Evolutionary conservation across 1,140 invertebrate species (phyloP).

Genomic region (Yoshiicerus persimilis): DNA sequence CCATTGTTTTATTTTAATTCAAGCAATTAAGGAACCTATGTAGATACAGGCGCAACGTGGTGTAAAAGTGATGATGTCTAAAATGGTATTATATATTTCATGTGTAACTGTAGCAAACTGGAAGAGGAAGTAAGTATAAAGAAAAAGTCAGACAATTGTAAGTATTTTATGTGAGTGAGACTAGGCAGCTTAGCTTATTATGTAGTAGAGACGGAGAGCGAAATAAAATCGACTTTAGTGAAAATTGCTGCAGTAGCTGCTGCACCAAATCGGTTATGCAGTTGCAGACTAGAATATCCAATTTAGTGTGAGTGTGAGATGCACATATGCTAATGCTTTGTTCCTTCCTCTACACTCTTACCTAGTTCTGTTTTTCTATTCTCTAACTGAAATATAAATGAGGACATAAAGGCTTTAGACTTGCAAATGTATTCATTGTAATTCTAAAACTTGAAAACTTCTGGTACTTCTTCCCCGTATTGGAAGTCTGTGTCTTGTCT

Average conservation of each 20-base stretch:
- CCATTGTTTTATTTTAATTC: too few relatives aligned
- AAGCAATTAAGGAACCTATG: too few relatives aligned
- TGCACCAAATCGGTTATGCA: slow-evolving; percentile 5
- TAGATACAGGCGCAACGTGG: too few relatives aligned
- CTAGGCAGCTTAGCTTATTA: background rate
- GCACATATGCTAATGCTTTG: background rate
- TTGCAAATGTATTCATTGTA: background rate
- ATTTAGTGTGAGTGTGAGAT: background rate
- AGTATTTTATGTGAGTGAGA: background rate
- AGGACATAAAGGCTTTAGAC: background rate
- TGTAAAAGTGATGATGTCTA: too few relatives aligned
- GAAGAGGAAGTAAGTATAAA: too few relatives aligned
- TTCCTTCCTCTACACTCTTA: background rate
- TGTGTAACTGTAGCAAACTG: too few relatives aligned
- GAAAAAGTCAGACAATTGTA: background rate
- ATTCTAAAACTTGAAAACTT: background rate
- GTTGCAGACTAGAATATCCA: background rate
- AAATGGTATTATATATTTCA: too few relatives aligned
- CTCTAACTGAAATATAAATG: background rate
- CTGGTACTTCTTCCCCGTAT: too few relatives aligned
- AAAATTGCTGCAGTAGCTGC: slow-evolving; percentile 16
- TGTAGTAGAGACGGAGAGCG: background rate
- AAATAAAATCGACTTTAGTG: background rate
- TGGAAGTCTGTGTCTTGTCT: too few relatives aligned
- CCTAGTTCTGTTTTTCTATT: background rate